These are phyloP conservation scores for Tetramorium alpestre DNA, from an alignment of 1,140 invertebrate species.

Conservation along the genomic window DNA sequence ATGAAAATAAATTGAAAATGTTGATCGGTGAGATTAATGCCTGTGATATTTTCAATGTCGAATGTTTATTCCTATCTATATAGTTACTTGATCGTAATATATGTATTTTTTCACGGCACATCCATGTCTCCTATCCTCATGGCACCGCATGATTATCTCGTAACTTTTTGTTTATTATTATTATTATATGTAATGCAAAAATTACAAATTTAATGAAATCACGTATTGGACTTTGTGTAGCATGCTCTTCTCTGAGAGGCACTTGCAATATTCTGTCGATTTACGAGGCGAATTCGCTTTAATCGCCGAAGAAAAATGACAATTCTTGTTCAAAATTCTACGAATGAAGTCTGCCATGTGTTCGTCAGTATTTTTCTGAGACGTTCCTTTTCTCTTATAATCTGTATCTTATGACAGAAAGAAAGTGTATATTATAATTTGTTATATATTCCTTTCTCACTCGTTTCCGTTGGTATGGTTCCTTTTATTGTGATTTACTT, in stretches of 20 bases:
- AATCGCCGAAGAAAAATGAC: background rate
- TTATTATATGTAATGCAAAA: slow-evolving; percentile 5
- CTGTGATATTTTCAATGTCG: slow-evolving; percentile 71
- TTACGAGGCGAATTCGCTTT: slow-evolving; percentile 14
- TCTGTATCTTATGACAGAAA: background rate
- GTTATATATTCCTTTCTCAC: background rate
- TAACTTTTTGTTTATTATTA: slow-evolving; percentile 46
- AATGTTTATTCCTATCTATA: slow-evolving; percentile 70
- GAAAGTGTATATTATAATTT: background rate
- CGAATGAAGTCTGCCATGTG: slow-evolving; percentile 14
- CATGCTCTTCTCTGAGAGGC: slow-evolving; percentile 49
- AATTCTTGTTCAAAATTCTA: slow-evolving; percentile 6
- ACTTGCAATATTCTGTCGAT: slow-evolving; percentile 41
- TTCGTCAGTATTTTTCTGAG: slow-evolving; percentile 14
- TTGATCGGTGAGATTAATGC: slow-evolving; percentile 69
- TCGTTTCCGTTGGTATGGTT: background rate
- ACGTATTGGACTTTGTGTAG: slow-evolving; percentile 55
- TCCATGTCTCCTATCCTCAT: slow-evolving; percentile 84
- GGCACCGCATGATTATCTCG: slow-evolving; percentile 80
- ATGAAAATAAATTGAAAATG: slow-evolving; percentile 29
- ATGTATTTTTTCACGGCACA: slow-evolving; percentile 81
- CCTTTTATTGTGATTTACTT: background rate
- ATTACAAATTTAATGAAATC: slow-evolving; percentile 19
- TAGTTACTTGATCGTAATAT: slow-evolving; percentile 68
- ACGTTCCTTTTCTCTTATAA: background rate